Base-by-base conservation (phyloP, 53 echinoderm and acorn worm genomes). In the Zoroaster sp. region DNA sequence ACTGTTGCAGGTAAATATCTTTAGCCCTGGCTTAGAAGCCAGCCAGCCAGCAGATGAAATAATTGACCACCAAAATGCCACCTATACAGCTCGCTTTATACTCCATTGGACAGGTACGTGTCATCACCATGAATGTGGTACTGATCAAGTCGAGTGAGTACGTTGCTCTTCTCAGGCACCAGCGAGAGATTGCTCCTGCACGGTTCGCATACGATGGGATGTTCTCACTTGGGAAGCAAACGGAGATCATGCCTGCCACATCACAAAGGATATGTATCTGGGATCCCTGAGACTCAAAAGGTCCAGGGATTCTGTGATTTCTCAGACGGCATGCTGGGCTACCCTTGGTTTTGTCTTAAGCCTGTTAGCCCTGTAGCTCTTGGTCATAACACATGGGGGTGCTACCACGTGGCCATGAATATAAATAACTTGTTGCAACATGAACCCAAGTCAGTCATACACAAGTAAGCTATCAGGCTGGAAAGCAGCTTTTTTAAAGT, bases 91-190 rank as follows among this genome's bases (percentile, higher is more conserved):
- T 2, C 76, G 77, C 3, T 94, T 94, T 49, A 85, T 72, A 17
- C 65, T 91, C 12, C 89, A 72, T 21, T 94, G 94, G 94, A 70
- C 89, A 0, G 94, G 94, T n/a, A n/a, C n/a, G n/a, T n/a, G 37
- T 86, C 9, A 80, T 94, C 32, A 45, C 74, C 25, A 74, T 96
- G 31, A 47, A 74, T 18, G 90, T 94, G 11, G 70, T 42, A 1
- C 72, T 96, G 33, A 70, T 96, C 13, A 92, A 92, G 59, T 78
- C 92, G 1, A 88, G 92, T 40, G 96, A 96, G 80, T 92, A 88
- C 4, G 63, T 94, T 0, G 23, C 59, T 14, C 78, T 92, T 28
- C 85, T 96, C 39, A 34, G 76, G 14, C 89, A 86, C 30, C 63
- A 88, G 5, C 86, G 87, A 3, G 67, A 80, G 41, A 13, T 63